Conservation (phyloP, 2,113 vertebrate genomes). For the Myotis yumanensis region DNA sequence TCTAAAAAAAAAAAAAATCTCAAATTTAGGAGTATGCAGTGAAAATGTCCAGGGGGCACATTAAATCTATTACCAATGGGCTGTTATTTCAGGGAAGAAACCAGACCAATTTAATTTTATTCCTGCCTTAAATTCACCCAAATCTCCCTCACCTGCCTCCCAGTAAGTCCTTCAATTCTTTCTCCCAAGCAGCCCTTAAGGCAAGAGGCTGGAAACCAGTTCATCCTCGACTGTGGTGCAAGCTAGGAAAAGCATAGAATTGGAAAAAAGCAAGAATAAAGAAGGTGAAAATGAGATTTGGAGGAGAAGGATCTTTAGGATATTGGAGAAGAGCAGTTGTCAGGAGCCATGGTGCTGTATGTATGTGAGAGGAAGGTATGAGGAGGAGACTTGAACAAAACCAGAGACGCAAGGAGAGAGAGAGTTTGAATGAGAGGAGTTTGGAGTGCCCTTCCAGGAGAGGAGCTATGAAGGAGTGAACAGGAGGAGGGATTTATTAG, state of each 20-base stretch:
- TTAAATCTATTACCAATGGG: background rate
- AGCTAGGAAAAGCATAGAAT: background rate
- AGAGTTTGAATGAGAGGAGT: background rate
- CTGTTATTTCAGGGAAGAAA: background rate
- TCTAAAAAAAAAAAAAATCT: background rate
- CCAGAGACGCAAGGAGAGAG: background rate
- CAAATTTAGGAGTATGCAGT: constrained; percentile 15
- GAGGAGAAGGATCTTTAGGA: background rate
- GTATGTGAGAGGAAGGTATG: background rate
- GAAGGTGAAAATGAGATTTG: background rate
- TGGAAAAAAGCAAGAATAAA: background rate
- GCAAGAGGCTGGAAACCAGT: background rate
- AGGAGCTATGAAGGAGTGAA: too few species aligned
- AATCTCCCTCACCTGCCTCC: background rate
- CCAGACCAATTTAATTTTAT: background rate
- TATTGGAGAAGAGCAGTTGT: background rate
- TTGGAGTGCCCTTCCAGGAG: background rate
- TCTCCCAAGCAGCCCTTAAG: background rate
- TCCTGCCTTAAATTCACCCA: background rate
- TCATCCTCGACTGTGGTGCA: background rate
- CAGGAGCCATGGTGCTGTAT: background rate
- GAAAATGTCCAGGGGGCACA: background rate
- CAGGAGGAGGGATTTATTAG: fast-evolving
- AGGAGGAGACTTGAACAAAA: background rate
- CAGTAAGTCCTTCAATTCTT: background rate